phyloP scores from a whole-genome alignment of 1,140 invertebrate genomes.

The Drosophila busckii region DNA sequence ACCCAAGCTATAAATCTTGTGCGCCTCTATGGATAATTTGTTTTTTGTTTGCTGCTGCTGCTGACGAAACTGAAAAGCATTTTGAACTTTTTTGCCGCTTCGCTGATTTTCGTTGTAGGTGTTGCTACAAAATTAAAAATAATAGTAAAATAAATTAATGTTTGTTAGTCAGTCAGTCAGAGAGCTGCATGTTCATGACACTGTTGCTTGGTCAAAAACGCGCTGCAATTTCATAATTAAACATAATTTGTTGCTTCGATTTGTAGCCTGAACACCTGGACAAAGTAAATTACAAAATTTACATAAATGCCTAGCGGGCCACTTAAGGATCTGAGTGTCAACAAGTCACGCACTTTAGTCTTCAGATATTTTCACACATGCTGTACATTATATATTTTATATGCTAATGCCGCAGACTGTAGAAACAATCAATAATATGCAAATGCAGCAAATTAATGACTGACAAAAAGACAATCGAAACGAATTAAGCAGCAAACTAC shows the following conservation, averaged over 20 bases:
- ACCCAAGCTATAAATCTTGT: conserved; percentile 26
- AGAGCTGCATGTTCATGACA: conserved; percentile 62
- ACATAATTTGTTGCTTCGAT: conserved; percentile 71
- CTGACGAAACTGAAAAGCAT: conserved; percentile 64
- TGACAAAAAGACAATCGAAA: conserved; percentile 77
- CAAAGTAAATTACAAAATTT: conserved; percentile 43
- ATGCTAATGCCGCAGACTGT: conserved; percentile 50
- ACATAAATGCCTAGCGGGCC: conserved; percentile 45
- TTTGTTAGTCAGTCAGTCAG: too few species aligned
- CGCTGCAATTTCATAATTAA: conserved; percentile 72
- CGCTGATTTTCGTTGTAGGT: conserved; percentile 61
- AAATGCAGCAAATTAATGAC: conserved; percentile 76
- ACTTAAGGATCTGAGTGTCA: conserved; percentile 48
- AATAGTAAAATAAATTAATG: conserved; percentile 54
- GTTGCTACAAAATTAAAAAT: conserved; percentile 34
- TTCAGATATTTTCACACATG: conserved; percentile 55
- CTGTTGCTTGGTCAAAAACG: conserved; percentile 68
- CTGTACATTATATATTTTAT: conserved; percentile 18
- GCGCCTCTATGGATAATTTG: too few species aligned
- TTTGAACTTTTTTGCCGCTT: conserved; percentile 68
- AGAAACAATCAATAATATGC: conserved; percentile 73
- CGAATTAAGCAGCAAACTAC: conserved; percentile 71
- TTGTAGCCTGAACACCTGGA: conserved; percentile 59
- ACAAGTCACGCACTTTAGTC: conserved; percentile 36
- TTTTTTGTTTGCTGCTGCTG: conserved; percentile 17